These are phyloP conservation scores for Luehdorfia chinensis DNA, from an alignment of 1,140 invertebrate genomes.

Conservation along the genomic window DNA sequence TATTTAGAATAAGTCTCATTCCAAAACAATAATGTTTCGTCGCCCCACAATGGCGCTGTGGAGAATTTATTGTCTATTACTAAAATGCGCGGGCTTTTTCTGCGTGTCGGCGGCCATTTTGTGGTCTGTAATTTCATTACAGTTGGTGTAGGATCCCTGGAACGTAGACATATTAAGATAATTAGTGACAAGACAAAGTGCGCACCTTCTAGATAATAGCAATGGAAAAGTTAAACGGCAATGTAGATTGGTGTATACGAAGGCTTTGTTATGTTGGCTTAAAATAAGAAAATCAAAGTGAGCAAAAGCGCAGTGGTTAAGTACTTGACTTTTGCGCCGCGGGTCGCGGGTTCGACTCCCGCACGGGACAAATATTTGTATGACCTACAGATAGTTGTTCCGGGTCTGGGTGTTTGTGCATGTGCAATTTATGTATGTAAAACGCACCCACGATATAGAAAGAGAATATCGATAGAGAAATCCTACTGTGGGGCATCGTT, in stretches of 20 bases:
- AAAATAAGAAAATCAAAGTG: too few relatives aligned
- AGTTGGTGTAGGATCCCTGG: constrained; percentile 41
- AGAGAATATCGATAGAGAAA: too few relatives aligned
- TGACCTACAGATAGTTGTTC: too few relatives aligned
- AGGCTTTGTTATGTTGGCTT: neutral
- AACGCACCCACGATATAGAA: too few relatives aligned
- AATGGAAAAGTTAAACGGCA: neutral
- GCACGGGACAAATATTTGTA: too few relatives aligned
- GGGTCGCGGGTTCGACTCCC: too few relatives aligned
- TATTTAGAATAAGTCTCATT: constrained; percentile 48
- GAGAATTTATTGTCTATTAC: constrained; percentile 44
- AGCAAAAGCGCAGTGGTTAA: too few relatives aligned
- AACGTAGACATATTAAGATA: constrained; percentile 20
- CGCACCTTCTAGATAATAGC: constrained; percentile 5
- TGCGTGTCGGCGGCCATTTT: constrained; percentile 38
- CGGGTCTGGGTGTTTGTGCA: too few relatives aligned
- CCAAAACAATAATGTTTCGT: constrained; percentile 36
- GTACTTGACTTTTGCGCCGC: too few relatives aligned
- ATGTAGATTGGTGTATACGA: neutral
- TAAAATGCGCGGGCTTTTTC: constrained; percentile 26
- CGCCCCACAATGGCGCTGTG: constrained; percentile 36
- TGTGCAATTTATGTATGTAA: too few relatives aligned
- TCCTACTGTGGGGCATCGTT: too few relatives aligned
- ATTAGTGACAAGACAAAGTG: constrained; percentile 2
- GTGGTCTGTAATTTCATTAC: constrained; percentile 19